phyloP scores from a whole-genome alignment of 1,140 invertebrate genomes.

The Lordiphosa stackelbergi region DNA sequence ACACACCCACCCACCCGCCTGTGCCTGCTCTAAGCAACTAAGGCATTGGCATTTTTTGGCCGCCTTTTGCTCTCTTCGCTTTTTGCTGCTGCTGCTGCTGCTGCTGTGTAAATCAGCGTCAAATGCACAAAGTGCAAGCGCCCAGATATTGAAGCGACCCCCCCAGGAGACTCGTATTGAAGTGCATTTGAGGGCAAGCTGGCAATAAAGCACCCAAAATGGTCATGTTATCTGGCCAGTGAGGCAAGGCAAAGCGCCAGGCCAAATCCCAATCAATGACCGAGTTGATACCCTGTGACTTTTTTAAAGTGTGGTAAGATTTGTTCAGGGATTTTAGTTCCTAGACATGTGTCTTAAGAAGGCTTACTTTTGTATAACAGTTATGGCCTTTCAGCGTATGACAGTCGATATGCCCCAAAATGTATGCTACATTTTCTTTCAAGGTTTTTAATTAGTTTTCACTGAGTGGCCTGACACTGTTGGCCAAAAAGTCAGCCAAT shows the following conservation, averaged over 20 bases:
- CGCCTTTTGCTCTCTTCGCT: neutral
- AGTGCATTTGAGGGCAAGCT: slow-evolving; percentile 29
- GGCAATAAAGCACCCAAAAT: slow-evolving; percentile 52
- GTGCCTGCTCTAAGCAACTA: slow-evolving; percentile 17
- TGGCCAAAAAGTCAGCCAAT: slow-evolving; percentile 42
- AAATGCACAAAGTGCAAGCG: slow-evolving; percentile 61
- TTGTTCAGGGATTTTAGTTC: no score
- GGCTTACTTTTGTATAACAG: no score
- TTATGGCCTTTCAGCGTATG: no score
- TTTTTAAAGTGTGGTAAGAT: no score
- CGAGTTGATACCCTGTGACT: slow-evolving; percentile 17
- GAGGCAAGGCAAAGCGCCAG: slow-evolving; percentile 22
- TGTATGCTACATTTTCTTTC: no score
- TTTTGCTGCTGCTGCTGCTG: slow-evolving; percentile 6
- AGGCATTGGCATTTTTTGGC: slow-evolving; percentile 18
- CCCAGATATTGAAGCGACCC: slow-evolving; percentile 42
- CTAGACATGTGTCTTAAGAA: no score
- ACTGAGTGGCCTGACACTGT: slow-evolving; percentile 28
- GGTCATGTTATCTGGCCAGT: slow-evolving; percentile 49
- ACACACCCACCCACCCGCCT: slow-evolving; percentile 18
- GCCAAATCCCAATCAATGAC: slow-evolving; percentile 29
- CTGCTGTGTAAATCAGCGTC: slow-evolving; percentile 62
- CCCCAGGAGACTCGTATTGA: slow-evolving; percentile 55
- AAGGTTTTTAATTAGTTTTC: slow-evolving; percentile 39
- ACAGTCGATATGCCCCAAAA: no score